Evolutionary conservation across 2,113 vertebrate genomes (phyloP).

Genomic region (Dromas ardeola): DNA sequence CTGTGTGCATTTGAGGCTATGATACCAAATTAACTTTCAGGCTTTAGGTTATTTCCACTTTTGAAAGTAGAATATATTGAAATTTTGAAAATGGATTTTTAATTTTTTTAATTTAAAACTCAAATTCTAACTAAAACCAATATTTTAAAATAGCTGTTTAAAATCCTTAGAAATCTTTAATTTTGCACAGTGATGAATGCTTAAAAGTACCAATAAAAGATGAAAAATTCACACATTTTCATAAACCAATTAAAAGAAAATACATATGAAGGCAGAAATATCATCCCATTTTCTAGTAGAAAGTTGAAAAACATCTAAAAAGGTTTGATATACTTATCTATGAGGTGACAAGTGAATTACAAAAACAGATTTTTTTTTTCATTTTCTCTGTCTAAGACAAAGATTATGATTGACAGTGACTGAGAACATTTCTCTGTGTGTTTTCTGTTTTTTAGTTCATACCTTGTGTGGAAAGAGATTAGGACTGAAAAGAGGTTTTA

Average conservation of each 20-base stretch:
- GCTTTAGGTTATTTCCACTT: neutral
- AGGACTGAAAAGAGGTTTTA: neutral
- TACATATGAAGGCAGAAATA: neutral
- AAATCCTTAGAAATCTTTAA: neutral
- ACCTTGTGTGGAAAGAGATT: neutral
- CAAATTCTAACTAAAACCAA: rapidly evolving
- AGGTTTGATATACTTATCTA: neutral
- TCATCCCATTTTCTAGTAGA: neutral
- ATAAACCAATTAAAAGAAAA: neutral
- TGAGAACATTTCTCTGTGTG: neutral
- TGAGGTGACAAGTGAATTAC: neutral
- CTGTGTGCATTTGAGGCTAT: neutral
- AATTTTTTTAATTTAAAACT: neutral
- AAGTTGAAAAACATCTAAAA: neutral
- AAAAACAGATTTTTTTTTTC: neutral
- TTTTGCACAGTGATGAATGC: neutral
- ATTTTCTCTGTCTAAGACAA: neutral
- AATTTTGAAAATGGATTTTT: neutral
- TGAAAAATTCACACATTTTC: neutral
- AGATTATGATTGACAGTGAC: neutral
- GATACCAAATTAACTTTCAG: neutral
- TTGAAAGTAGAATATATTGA: neutral
- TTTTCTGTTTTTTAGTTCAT: neutral
- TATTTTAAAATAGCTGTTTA: neutral
- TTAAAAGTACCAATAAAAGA: neutral